A percentile compares a stretch with the other conserved stretches of the same genome.
Evolutionary conservation across 2,888 invertebrate species (phyloP).

Genomic region (Pinctada fucata): DNA sequence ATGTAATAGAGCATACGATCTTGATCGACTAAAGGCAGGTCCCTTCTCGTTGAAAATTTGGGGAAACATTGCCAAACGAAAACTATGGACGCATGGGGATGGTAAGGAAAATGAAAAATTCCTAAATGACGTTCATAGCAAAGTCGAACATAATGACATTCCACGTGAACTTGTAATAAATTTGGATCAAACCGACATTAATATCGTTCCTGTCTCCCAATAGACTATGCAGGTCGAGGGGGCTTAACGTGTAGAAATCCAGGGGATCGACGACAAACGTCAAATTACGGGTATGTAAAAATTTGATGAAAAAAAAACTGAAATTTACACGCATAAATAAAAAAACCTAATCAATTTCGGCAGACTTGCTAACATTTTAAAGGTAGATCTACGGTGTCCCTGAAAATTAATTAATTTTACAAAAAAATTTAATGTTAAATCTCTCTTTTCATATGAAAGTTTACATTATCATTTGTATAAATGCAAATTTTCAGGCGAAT

Average conservation of each 20-base stretch:
- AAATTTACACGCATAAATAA: too few species aligned
- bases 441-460: not conserved
- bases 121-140: not conserved
- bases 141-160: not conserved
- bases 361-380: too few species aligned
- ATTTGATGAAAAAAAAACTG: not conserved
- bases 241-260: constrained; percentile 9
- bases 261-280: constrained; percentile 19
- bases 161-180: constrained; percentile 17
- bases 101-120: constrained; percentile 16
- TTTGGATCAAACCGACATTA: constrained; percentile 23
- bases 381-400: too few species aligned
- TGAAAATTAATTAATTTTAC: too few species aligned
- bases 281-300: constrained; percentile 24
- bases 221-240: constrained; percentile 25
- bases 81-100: not conserved
- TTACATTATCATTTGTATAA: not conserved
- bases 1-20: too few species aligned
- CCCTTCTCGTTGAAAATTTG: not conserved
- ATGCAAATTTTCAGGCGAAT: too few species aligned
- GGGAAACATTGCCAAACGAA: not conserved
- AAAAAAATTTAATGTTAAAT: too few species aligned
- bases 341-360: too few species aligned
- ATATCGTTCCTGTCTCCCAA: constrained; percentile 13
- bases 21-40: not conserved